Evolutionary conservation across 2,888 invertebrate genomes (phyloP).

Genomic region (Drosophila parthenogenetica): DNA sequence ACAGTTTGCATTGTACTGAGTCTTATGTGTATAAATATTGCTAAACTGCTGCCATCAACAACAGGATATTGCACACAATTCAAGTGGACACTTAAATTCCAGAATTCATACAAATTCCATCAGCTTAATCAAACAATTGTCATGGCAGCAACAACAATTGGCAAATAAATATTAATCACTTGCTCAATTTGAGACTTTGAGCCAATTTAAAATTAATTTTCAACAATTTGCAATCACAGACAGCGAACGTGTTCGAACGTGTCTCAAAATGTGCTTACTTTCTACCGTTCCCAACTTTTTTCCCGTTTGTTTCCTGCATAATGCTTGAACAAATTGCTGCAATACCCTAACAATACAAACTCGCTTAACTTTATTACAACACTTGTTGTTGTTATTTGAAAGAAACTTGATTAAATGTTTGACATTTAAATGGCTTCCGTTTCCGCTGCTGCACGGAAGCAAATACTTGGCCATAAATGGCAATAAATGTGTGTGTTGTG

Average conservation of each 20-base stretch:
- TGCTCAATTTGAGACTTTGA: slow-evolving; percentile 20
- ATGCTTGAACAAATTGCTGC: slow-evolving; percentile 3
- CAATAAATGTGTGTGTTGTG: too few relatives aligned
- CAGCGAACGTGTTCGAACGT: slow-evolving; percentile 13
- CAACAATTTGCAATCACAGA: slow-evolving; percentile 50
- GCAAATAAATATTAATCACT: slow-evolving; percentile 28
- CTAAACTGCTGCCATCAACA: not conserved
- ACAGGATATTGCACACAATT: not conserved
- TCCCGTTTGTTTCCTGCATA: not conserved
- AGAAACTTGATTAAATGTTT: not conserved
- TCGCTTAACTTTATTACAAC: not conserved
- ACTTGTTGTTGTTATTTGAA: not conserved
- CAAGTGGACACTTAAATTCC: too few relatives aligned
- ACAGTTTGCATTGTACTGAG: too few relatives aligned
- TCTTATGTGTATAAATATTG: too few relatives aligned
- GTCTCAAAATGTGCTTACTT: not conserved
- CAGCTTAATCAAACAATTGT: not conserved
- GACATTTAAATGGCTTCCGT: slow-evolving; percentile 11
- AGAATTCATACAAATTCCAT: not conserved
- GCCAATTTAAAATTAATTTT: slow-evolving; percentile 53
- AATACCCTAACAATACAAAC: not conserved
- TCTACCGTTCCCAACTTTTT: not conserved
- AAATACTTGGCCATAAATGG: not conserved
- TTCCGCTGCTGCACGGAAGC: not conserved
- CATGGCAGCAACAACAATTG: not conserved